Conservation (phyloP, 2,113 vertebrate genomes). For the Megalops atlanticus region DNA sequence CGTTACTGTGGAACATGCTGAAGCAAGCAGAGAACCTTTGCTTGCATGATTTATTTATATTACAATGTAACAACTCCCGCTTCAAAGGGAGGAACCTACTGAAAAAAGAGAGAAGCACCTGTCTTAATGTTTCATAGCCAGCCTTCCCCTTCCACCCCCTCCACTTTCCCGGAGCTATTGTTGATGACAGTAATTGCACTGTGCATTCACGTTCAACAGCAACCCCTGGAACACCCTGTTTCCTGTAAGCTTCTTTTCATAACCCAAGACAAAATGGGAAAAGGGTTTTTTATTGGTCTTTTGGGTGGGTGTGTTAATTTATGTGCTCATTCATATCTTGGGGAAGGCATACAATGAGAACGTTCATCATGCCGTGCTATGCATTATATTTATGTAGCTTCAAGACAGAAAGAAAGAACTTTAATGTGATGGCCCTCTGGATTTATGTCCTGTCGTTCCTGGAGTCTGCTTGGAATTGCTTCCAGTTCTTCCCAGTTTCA, state of each 20-base stretch:
- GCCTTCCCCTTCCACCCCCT: not conserved
- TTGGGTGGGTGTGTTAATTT: not conserved
- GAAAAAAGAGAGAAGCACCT: constrained; percentile 8
- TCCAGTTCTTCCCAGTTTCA: not conserved
- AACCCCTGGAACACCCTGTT: not conserved
- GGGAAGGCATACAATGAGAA: not conserved
- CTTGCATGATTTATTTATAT: constrained; percentile 64
- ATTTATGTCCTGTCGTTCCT: too few relatives aligned
- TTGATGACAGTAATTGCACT: not conserved
- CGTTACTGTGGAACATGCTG: constrained; percentile 62
- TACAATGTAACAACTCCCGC: constrained; percentile 36
- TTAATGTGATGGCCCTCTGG: not conserved
- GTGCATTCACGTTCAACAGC: not conserved
- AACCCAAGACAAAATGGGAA: not conserved
- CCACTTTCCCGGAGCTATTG: not conserved
- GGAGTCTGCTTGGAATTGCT: not conserved
- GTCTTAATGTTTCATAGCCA: constrained; percentile 18
- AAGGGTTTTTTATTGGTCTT: not conserved
- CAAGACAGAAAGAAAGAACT: too few relatives aligned
- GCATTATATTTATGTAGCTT: not conserved
- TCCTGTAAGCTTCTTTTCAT: not conserved
- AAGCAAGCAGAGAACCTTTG: constrained; percentile 61
- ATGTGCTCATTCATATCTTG: not conserved
- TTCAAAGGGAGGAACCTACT: constrained; percentile 14
- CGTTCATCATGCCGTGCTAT: not conserved